A percentile compares a stretch with the other conserved stretches of the same genome.
phyloP scores from a whole-genome alignment of 2,888 invertebrate genomes.

The Rosalia funebris region DNA sequence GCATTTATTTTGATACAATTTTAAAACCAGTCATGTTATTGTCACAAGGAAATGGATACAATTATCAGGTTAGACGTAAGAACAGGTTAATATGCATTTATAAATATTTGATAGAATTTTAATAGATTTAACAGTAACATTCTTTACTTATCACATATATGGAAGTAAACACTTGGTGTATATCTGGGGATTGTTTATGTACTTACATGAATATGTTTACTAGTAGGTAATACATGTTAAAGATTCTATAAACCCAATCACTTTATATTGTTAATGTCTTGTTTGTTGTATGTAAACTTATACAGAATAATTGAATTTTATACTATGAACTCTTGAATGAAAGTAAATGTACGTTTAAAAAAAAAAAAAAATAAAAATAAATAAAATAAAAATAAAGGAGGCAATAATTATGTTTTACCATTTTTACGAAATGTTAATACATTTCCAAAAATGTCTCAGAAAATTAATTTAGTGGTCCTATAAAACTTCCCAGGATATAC shows the following conservation, averaged over 20 bases:
- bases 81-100: conserved; percentile 28
- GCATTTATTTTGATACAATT: conserved; percentile 14
- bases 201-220: conserved; percentile 15
- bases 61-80: conserved; percentile 31
- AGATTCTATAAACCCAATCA: conserved; percentile 17
- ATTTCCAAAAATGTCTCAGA: too few species aligned
- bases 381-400: too few species aligned
- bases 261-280: too few species aligned
- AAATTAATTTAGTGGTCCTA: too few species aligned
- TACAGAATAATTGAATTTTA: too few species aligned
- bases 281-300: too few species aligned
- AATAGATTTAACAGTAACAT: conserved; percentile 43
- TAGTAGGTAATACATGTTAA: neutral
- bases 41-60: conserved; percentile 41
- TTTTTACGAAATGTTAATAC: too few species aligned
- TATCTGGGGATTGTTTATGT: conserved; percentile 27
- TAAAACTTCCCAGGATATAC: too few species aligned
- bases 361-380: too few species aligned
- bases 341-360: too few species aligned
- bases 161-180: conserved; percentile 55
- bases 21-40: conserved; percentile 36
- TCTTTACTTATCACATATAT: conserved; percentile 59
- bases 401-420: too few species aligned
- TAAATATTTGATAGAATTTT: conserved; percentile 42
- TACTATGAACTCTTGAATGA: too few species aligned